Evolutionary conservation across 2,888 invertebrate species (phyloP), one percentile per base, ranked within the genome.

Genomic region (Tanaodytes sp.): DNA sequence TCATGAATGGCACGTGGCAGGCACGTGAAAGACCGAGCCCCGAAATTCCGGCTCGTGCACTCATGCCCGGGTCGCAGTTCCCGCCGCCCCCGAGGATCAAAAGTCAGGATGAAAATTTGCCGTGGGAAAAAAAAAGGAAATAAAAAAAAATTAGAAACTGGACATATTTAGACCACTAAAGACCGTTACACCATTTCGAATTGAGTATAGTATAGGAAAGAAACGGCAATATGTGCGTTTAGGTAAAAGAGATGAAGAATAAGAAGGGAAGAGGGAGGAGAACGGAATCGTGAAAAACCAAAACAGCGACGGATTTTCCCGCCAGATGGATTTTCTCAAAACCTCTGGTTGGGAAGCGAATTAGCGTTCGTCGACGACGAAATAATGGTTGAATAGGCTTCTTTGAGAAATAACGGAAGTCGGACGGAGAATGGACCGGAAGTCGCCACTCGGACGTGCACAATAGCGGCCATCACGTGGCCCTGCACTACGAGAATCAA

Each of bases 341-440:
- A 59, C 62, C 63, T 65, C 66, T 45, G 55, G 54, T 23, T 5
- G 57, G 46, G 61, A 63, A 61, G 65, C 61, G 70, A 67, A 68
- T 67, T 65, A 73, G 73, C 67, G 59, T 49, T 51, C 62, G 67
- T 61, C 76, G 75, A 76, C 74, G 77, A 76, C 77, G 76, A 78
- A 80, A 79, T 79, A 80, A 80, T 78, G 77, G 75, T 71, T 81
- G 79, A 80, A 81, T 80, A 76, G 76, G 74, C 76, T 77, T 76
- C 77, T 79, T 80, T 78, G 76, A 80, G 79, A 79, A 80, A 80
- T 79, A 79, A 75, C 80, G 80, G 81, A 80, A 80, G 81, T 80
- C 78, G 74, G 54, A 64, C 65, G 69, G 76, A 79, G 80, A 81
- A 81, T 80, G 76, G 76, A 77, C 79, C 80, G 81, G 80, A 81